phyloP scores from a whole-genome alignment of 2,797 vertebrate genomes.

The Phaenicophaeus curvirostris region DNA sequence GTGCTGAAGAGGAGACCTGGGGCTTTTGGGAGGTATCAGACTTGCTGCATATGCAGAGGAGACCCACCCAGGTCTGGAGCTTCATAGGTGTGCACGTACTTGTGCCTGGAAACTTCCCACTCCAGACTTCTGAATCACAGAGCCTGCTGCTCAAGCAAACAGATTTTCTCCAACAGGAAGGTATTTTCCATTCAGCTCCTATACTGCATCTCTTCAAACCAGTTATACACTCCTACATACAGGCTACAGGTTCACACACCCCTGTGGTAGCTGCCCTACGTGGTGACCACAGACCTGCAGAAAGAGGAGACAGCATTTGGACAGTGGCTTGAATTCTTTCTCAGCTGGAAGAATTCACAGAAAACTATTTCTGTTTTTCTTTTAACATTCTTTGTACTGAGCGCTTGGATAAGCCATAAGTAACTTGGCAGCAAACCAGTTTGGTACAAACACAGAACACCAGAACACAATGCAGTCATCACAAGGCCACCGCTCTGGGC shows the following conservation, averaged over 20 bases:
- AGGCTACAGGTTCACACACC: not conserved
- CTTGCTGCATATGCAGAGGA: not conserved
- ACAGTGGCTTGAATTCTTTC: slow-evolving; percentile 9
- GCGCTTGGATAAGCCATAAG: slow-evolving; percentile 52
- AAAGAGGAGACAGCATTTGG: not conserved
- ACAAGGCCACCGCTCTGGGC: slow-evolving; percentile 44
- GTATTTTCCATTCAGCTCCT: not conserved
- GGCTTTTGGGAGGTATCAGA: not conserved
- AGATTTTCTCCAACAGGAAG: not conserved
- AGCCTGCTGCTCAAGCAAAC: not conserved
- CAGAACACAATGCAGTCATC: slow-evolving; percentile 37
- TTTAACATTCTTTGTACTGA: slow-evolving; percentile 48
- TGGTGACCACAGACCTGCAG: not conserved
- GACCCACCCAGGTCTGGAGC: not conserved
- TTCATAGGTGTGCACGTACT: accelerated
- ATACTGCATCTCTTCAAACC: not conserved
- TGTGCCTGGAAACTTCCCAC: not conserved
- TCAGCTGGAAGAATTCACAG: slow-evolving; percentile 36
- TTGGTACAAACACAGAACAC: slow-evolving; percentile 52
- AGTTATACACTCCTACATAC: not conserved
- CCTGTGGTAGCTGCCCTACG: not conserved
- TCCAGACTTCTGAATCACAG: not conserved
- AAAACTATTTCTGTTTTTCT: slow-evolving; percentile 46
- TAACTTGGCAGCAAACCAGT: slow-evolving; percentile 42
- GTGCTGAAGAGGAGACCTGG: not conserved